Conservation (phyloP, 2,113 vertebrate genomes). For the Tretioscincus oriximinensis region DNA sequence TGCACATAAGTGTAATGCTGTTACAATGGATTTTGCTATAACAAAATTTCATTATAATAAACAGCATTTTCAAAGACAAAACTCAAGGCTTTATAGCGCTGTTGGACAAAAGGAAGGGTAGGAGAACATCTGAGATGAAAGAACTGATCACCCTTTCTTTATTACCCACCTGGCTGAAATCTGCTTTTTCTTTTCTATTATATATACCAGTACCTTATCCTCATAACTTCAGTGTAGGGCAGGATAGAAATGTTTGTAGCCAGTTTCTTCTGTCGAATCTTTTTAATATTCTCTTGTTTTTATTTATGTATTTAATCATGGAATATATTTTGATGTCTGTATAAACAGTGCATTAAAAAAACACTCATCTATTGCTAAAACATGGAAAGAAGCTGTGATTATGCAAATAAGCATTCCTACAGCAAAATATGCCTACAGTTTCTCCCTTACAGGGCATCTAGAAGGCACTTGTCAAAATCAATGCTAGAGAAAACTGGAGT, state of each 20-base stretch:
- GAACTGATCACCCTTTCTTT: no score
- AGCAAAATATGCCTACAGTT: background rate
- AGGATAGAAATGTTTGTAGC: background rate
- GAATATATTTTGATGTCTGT: background rate
- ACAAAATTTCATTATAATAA: no score
- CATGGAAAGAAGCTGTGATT: background rate
- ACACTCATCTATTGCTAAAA: background rate
- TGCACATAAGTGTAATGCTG: no score
- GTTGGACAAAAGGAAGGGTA: no score
- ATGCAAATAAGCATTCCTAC: slow-evolving; percentile 1
- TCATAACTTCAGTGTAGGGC: no score
- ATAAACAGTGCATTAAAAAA: background rate
- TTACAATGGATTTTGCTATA: no score
- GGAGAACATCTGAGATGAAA: no score
- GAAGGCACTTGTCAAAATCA: slow-evolving; percentile 20
- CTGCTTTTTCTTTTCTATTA: background rate
- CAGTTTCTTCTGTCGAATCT: background rate
- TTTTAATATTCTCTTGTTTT: background rate
- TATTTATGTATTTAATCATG: background rate
- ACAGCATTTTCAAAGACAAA: no score
- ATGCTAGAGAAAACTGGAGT: slow-evolving; percentile 4
- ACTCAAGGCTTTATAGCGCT: no score
- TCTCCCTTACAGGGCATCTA: slow-evolving; percentile 2
- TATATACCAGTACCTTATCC: no score
- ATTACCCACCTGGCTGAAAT: background rate